A percentile compares a stretch with the other conserved stretches of the same genome.
These are phyloP conservation scores for Lophura nycthemera DNA, from an alignment of 2,113 vertebrate species.

Conservation along the genomic window DNA sequence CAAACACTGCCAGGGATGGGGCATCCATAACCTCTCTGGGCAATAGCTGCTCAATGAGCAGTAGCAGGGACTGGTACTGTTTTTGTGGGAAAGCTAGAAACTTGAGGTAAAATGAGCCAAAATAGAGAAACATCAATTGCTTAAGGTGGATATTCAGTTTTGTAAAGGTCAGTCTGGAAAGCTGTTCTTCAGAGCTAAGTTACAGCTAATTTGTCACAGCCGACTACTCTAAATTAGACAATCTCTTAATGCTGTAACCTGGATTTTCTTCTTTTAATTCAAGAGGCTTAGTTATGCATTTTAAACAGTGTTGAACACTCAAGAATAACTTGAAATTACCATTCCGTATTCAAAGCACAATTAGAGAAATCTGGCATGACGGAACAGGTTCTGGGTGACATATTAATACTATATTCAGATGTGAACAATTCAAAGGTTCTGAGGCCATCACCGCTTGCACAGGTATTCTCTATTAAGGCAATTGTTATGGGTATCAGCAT, in stretches of 20 bases:
- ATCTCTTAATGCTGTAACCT: not conserved
- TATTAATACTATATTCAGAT: not conserved
- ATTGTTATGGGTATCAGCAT: not conserved
- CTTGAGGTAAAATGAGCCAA: not conserved
- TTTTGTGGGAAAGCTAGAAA: not conserved
- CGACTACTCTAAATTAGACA: not conserved
- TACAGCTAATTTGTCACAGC: not conserved
- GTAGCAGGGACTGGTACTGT: no score
- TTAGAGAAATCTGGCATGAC: not conserved
- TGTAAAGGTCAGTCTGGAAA: not conserved
- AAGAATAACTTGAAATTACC: not conserved
- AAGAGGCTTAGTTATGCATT: not conserved
- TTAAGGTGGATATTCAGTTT: not conserved
- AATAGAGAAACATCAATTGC: not conserved
- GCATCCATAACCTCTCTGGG: no score
- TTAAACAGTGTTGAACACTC: not conserved
- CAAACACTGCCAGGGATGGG: no score
- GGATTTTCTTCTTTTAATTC: not conserved
- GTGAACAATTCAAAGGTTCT: not conserved
- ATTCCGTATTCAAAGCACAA: not conserved
- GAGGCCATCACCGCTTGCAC: not conserved
- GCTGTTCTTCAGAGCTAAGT: not conserved
- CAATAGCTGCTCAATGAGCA: no score
- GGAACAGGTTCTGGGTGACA: not conserved
- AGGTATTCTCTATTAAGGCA: not conserved